Conservation (phyloP, 2,888 invertebrate species). For the Chymomyza procnemis region DNA sequence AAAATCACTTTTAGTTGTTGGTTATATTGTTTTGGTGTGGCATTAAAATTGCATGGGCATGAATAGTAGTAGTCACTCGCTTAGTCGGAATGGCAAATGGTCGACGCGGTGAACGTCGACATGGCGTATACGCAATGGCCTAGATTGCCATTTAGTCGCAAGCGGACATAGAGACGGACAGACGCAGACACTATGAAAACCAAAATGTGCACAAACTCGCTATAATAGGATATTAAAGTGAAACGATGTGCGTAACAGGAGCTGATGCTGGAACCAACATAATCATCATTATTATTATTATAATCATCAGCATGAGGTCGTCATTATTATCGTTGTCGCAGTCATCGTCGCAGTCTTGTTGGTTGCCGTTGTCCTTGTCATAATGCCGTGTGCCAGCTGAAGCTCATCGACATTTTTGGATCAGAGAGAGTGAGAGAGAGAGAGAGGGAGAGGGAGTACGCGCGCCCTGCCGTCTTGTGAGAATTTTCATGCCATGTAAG, state of each 20-base stretch:
- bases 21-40: not conserved
- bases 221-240: slow-evolving; percentile 54
- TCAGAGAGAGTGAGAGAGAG: too few species aligned
- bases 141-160: slow-evolving; percentile 17
- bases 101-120: not conserved
- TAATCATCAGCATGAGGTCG: slow-evolving; percentile 30
- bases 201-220: slow-evolving; percentile 36
- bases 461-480: slow-evolving; percentile 36
- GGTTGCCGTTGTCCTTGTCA: slow-evolving; percentile 27
- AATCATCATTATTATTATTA: slow-evolving; percentile 20
- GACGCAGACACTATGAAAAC: slow-evolving; percentile 28
- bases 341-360: slow-evolving; percentile 16
- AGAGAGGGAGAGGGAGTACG: too few species aligned
- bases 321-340: slow-evolving; percentile 11
- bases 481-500: slow-evolving; percentile 64
- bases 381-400: slow-evolving; percentile 11
- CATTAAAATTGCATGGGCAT: not conserved
- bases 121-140: not conserved
- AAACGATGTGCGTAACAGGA: slow-evolving; percentile 56
- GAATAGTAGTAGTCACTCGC: not conserved
- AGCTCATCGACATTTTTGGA: slow-evolving; percentile 7
- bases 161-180: not conserved
- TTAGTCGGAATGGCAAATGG: too few species aligned
- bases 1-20: not conserved
- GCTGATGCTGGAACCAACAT: slow-evolving; percentile 11